Percentiles rank a stretch among this genome's conserved stretches.
Conservation (phyloP, 2,797 vertebrate genomes). For the Pseudochromis fuscus region DNA sequence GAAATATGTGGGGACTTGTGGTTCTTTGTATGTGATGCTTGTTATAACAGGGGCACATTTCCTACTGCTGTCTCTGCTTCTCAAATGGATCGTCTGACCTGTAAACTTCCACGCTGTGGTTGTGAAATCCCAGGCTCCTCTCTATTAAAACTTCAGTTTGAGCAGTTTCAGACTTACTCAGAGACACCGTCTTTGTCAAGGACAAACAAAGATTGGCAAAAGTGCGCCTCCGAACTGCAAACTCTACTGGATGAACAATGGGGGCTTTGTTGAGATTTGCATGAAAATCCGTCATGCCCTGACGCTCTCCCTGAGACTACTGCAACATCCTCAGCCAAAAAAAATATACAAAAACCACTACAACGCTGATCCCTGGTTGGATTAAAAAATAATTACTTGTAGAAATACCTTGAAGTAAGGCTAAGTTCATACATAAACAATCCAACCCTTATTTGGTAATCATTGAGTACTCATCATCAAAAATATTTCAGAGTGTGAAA, state of each 20-base stretch:
- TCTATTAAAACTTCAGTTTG: slow-evolving; percentile 20
- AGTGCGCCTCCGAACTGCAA: slow-evolving; percentile 51
- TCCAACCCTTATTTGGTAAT: slow-evolving; percentile 57
- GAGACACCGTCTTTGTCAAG: slow-evolving; percentile 62
- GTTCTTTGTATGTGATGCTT: slow-evolving; percentile 28
- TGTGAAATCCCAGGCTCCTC: slow-evolving; percentile 46
- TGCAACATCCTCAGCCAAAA: slow-evolving; percentile 51
- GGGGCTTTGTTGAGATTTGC: slow-evolving; percentile 74
- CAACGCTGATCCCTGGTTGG: slow-evolving; percentile 12
- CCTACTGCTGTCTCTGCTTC: slow-evolving; percentile 45
- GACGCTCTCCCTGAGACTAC: slow-evolving; percentile 42
- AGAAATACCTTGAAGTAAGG: slow-evolving; percentile 31
- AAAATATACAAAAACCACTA: slow-evolving; percentile 1
- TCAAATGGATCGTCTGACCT: slow-evolving; percentile 59
- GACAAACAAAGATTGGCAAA: slow-evolving; percentile 61
- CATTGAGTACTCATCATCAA: slow-evolving; percentile 39
- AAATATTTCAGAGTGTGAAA: slow-evolving; percentile 38
- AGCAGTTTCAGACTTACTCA: slow-evolving; percentile 39
- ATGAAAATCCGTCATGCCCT: slow-evolving; percentile 71
- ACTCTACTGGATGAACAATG: slow-evolving; percentile 73
- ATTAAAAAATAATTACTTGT: slow-evolving; percentile 29
- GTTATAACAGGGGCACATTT: slow-evolving; percentile 46
- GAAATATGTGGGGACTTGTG: slow-evolving; percentile 23
- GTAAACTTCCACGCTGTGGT: slow-evolving; percentile 42
- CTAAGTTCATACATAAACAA: slow-evolving; percentile 19